phyloP scores from a whole-genome alignment of 2,797 vertebrate species.

The Remorina albescens region DNA sequence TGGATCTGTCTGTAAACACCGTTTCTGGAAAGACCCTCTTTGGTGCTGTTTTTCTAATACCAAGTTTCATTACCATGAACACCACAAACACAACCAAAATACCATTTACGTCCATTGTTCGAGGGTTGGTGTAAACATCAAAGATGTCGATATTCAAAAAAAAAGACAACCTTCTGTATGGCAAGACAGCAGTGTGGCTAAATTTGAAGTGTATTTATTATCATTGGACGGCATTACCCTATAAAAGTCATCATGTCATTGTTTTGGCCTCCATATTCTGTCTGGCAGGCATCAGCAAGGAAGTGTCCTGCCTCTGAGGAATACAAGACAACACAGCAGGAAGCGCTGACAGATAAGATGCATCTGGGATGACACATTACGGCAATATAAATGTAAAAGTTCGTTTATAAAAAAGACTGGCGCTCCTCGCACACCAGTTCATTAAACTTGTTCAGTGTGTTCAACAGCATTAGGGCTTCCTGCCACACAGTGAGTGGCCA shows the following conservation, averaged over 20 bases:
- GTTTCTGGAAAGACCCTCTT: not conserved
- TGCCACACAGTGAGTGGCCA: not conserved
- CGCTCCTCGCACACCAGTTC: not conserved
- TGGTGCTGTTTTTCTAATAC: not conserved
- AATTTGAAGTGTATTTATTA: not conserved
- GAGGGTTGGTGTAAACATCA: not conserved
- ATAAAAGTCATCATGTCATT: not conserved
- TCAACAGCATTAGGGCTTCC: not conserved
- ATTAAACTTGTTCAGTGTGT: slow-evolving; percentile 9
- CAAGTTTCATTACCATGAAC: not conserved
- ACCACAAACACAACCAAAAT: slow-evolving; percentile 9
- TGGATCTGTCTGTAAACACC: not conserved
- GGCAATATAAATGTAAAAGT: too few relatives aligned
- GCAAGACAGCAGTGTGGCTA: not conserved
- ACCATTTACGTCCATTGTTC: slow-evolving; percentile 12
- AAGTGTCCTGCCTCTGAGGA: not conserved
- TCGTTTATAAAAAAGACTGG: too few relatives aligned
- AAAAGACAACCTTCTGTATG: not conserved
- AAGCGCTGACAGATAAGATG: not conserved
- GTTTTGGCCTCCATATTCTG: not conserved
- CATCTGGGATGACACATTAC: not conserved
- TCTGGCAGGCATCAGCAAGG: not conserved
- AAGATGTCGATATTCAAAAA: not conserved
- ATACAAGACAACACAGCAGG: not conserved
- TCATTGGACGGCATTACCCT: not conserved